Evolutionary conservation across 1,140 invertebrate genomes (phyloP), one percentile per base, ranked within the genome.

Genomic region (Drosophila rhopaloa): DNA sequence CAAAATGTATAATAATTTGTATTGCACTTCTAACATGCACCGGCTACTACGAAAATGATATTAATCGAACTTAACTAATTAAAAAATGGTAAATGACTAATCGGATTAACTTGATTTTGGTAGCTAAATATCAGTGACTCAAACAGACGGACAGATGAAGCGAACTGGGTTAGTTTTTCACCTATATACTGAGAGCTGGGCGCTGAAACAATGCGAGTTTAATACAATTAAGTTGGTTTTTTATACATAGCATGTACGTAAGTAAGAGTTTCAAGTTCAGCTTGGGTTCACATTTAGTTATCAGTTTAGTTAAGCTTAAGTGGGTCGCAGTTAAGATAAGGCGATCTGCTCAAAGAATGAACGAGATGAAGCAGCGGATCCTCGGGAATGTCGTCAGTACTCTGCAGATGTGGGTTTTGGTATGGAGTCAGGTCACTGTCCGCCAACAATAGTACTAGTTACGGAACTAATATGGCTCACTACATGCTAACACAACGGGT

Each of bases 401-500:
- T 6, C 41, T 58, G 54, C 44, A 55, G 54, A 55, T 38, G 13
- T n/a, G 19, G 10, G 46, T 27, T 47, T 27, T 29, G 24, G 24
- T n/a, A 27, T 29, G 5, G 27, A 35, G 32, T 37, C 50, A 37
- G 50, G 50, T 16, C 50, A 19, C 14, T 7, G 50, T 53, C 50
- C 50, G 50, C 10, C 14, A 19, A 13, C 29, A 37, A 53, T 53
- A 19, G 10, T 41, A 40, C 4, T 40, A 41, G 47, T 11, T 55
- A 72, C 60, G 50, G 10, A 78, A 79, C 76, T 79, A 61, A 61
- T 47, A 57, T 76, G 63, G 59, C 58, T 56, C 48, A 56, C 67
- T 82, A 74, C 44, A 77, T 74, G 81, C 81, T 85, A 79, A 82
- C 83, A 86, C 71, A 86, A 88, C 70, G 75, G 74, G 50, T 75